Evolutionary conservation across 2,888 invertebrate genomes (phyloP), one percentile per base, ranked within the genome.

Genomic region (Schizaphis graminum): DNA sequence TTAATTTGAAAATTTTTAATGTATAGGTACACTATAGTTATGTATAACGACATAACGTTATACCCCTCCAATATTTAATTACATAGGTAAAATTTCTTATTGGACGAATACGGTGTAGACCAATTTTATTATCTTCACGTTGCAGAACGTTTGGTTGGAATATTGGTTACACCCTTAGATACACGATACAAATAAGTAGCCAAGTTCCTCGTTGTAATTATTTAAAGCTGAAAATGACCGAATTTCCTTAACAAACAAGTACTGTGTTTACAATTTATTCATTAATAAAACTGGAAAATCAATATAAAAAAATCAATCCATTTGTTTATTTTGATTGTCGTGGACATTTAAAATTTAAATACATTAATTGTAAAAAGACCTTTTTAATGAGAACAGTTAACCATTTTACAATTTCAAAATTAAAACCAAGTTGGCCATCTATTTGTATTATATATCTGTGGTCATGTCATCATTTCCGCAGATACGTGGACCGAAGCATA

Each of bases 401-500:
- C 21, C 35, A 21, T 77, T 77, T 35, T 35, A 77, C 35, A 8
- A 77, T 35, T 77, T 77, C 0, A 41, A 35, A 8, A 21, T 77
- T 77, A 8, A 35, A 77, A 21, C 35, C 21, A 77, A 77, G 35
- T 35, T 3, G 7, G 35, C 77, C 35, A 77, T 77, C 35, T 77
- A 77, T 35, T 35, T 77, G 21, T 77, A 35, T 21, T 35, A 44
- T 85, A 67, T 49, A 91, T 91, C 35, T 35, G 77, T 28, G 84
- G 91, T 84, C 84, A 84, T 28, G 41, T 91, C 91, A 53, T 91
- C 84, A 84, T 91, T 91, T 91, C 84, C 86, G 57, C 21, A 44
- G 35, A 77, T 77, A 35, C 47, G 3, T 44, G 47, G n/a, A 47
- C 85, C n/a, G 11, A 24, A 57, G 57, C 4, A 21, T 57, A n/a